phyloP scores from a whole-genome alignment of 2,888 invertebrate genomes.

The Trisateles emortualis region DNA sequence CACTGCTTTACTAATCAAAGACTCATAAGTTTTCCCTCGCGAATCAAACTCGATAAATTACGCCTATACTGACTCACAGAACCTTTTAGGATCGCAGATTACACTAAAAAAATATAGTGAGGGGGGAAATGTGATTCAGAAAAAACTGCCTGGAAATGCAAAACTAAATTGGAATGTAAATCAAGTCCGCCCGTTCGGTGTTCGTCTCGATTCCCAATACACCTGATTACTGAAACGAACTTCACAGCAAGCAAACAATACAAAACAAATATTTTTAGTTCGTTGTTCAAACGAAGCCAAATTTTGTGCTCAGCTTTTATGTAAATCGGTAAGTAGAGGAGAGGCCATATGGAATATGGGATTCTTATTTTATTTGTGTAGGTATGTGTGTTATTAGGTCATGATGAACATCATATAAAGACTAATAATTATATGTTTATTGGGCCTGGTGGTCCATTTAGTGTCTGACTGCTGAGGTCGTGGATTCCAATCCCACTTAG shows the following conservation, averaged over 20 bases:
- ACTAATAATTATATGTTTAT: no score
- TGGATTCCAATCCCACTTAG: no score
- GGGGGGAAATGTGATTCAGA: constrained; percentile 54
- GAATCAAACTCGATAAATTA: constrained; percentile 30
- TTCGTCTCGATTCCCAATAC: constrained; percentile 67
- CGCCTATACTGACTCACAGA: constrained; percentile 22
- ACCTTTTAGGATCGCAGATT: constrained; percentile 36
- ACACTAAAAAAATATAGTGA: constrained; percentile 48
- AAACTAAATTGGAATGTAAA: constrained; percentile 80
- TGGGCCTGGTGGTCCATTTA: no score
- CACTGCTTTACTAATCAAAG: constrained; percentile 35
- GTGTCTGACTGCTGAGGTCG: no score
- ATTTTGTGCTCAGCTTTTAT: constrained; percentile 21
- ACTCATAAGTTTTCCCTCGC: constrained; percentile 26
- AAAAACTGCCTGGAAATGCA: constrained; percentile 69
- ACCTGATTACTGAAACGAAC: constrained; percentile 73
- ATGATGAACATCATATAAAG: no score
- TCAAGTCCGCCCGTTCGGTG: constrained; percentile 75
- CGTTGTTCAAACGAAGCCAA: constrained; percentile 31
- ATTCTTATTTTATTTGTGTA: background rate
- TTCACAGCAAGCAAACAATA: constrained; percentile 55
- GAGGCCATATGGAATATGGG: no score
- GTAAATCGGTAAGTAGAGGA: constrained; percentile 2
- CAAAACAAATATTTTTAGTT: constrained; percentile 46
- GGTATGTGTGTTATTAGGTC: background rate